Evolutionary conservation across 2,113 vertebrate genomes (phyloP), one percentile per base, ranked within the genome.

Genomic region (Leptocoma aspasia): DNA sequence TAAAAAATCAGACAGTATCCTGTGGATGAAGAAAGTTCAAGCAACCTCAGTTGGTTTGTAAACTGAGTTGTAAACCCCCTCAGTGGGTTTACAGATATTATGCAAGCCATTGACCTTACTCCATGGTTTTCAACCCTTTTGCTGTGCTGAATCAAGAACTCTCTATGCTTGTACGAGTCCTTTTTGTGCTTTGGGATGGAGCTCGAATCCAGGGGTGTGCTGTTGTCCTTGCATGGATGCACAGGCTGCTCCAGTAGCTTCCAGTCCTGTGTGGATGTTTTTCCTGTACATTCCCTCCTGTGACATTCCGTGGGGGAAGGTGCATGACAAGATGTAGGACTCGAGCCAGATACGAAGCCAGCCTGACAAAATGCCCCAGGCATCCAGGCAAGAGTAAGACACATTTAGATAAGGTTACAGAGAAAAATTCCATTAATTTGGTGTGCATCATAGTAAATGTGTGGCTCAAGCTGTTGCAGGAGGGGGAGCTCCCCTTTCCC

Each of bases 301-400:
- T 37, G 63, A 33, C 1, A 0, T 80, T 82, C 76, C 65, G 6
- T 0, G 10, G 90, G 41, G 82, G 42, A 66, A 44, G 37, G 39
- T 39, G 22, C 61, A n/a, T 44, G 86, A 90, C 86, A 66, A 86
- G 83, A 42, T 49, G 80, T 49, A 86, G 83, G 76, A 66, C 70
- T 65, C 1, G 31, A 94, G 94, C 76, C 93, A 95, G 91, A 71
- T 21, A 14, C 1, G 2, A 81, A 86, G 15, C 64, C 91, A 94
- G 81, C 75, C 94, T 90, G 92, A 87, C 90, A 83, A 50, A 93
- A 92, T 81, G 71, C 94, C 90, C 64, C 76, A 47, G 83, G 89
- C 91, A 84, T 44, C 87, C 22, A 7, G 72, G 69, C 83, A 76
- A 57, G 90, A 79, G 72, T 39, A 52, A 53, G 80, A 86, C 60